phyloP scores from a whole-genome alignment of 2,888 invertebrate genomes.

The Andricus curvator region DNA sequence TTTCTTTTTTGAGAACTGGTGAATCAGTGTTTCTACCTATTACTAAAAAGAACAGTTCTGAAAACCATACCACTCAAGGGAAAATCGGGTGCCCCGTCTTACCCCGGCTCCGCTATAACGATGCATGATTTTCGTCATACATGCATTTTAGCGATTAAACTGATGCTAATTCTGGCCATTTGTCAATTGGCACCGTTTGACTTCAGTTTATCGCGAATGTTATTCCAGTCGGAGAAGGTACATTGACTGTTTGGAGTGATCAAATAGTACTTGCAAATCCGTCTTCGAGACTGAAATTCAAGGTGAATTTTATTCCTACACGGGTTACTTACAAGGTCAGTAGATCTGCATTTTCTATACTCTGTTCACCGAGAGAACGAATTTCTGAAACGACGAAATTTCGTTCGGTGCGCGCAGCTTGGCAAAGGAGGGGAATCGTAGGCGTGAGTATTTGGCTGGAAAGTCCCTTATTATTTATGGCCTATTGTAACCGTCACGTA shows the following conservation, averaged over 20 bases:
- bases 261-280: constrained; percentile 7
- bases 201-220: constrained; percentile 60
- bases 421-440: no score
- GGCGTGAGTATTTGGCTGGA: no score
- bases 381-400: no score
- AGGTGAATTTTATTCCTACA: constrained; percentile 3
- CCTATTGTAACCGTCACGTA: no score
- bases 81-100: no score
- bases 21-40: no score
- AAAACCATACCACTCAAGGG: no score
- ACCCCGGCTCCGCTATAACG: background rate
- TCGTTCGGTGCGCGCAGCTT: no score
- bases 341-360: background rate
- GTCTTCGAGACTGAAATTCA: constrained; percentile 1
- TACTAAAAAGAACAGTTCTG: no score
- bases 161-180: constrained; percentile 66
- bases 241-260: constrained; percentile 41
- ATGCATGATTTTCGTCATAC: constrained; percentile 64
- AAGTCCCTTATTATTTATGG: no score
- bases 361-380: no score
- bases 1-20: no score
- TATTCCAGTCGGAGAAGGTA: constrained; percentile 38
- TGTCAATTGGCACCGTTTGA: constrained; percentile 67
- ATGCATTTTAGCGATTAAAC: constrained; percentile 56
- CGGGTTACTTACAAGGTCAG: constrained; percentile 4